Conservation (phyloP, 2,888 invertebrate species). For the Drepana falcataria region DNA sequence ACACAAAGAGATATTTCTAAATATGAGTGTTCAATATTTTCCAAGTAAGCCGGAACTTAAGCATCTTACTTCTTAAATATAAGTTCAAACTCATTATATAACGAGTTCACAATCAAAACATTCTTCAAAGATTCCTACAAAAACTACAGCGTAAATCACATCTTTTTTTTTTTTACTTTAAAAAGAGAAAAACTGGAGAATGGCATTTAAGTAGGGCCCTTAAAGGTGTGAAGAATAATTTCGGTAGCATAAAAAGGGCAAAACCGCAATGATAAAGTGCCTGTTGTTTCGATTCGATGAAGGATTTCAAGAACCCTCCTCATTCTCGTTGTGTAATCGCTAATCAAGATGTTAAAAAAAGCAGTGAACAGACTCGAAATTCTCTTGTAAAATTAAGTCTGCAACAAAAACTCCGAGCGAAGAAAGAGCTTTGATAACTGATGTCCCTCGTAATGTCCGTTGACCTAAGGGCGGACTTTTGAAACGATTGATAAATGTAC, state of each 20-base stretch:
- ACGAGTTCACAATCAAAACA: too few relatives aligned
- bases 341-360: background rate
- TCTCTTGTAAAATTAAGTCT: too few relatives aligned
- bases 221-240: slow-evolving; percentile 56
- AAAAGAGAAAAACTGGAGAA: too few relatives aligned
- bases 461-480: slow-evolving; percentile 44
- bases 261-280: slow-evolving; percentile 44
- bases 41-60: too few relatives aligned
- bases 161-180: too few relatives aligned
- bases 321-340: background rate
- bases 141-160: too few relatives aligned
- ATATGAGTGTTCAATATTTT: too few relatives aligned
- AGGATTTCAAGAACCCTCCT: background rate
- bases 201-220: slow-evolving; percentile 15
- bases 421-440: background rate
- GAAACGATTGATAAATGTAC: slow-evolving; percentile 43
- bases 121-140: too few relatives aligned
- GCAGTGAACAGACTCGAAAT: background rate
- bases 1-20: too few relatives aligned
- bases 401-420: background rate
- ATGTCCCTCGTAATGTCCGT: slow-evolving; percentile 48
- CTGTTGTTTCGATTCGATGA: slow-evolving; percentile 5
- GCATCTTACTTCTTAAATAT: too few relatives aligned
- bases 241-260: slow-evolving; percentile 49
- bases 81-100: too few relatives aligned